phyloP scores from a whole-genome alignment of 2,888 invertebrate species.

The Sturmia bella region DNA sequence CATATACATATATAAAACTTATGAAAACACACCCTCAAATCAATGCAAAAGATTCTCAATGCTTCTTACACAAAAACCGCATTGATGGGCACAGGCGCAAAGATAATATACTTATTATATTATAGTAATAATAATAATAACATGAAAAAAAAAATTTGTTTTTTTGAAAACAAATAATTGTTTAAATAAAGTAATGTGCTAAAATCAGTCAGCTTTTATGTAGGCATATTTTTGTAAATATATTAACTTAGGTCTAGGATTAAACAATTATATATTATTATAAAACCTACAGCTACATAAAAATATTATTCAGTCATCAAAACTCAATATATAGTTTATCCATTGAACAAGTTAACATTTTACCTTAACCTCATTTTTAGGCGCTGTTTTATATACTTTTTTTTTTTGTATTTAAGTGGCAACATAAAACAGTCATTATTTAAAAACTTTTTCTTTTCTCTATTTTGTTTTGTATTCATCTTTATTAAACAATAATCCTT shows the following conservation, averaged over 20 bases:
- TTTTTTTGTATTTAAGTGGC: conserved; percentile 61
- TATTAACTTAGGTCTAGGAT: conserved; percentile 65
- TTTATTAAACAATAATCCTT: conserved; percentile 22
- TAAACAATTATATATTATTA: conserved; percentile 40
- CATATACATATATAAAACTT: neutral
- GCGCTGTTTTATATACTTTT: conserved; percentile 32
- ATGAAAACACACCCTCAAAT: conserved; percentile 23
- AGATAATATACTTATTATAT: neutral
- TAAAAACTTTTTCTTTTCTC: conserved; percentile 22
- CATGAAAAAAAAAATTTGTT: conserved; percentile 30
- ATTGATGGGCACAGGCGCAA: conserved; percentile 18
- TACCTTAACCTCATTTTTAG: conserved; percentile 12
- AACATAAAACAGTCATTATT: conserved; percentile 58
- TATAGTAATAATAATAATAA: conserved; percentile 14
- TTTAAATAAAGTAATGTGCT: conserved; percentile 54
- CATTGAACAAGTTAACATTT: conserved; percentile 9
- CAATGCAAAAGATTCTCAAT: conserved; percentile 6
- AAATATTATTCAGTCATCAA: conserved; percentile 31
- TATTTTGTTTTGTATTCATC: conserved; percentile 5
- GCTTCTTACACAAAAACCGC: conserved; percentile 8
- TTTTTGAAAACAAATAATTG: conserved; percentile 29
- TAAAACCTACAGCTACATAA: conserved; percentile 34
- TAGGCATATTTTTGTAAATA: conserved; percentile 69
- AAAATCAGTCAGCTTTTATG: conserved; percentile 65
- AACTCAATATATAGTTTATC: conserved; percentile 37